Evolutionary conservation across 2,113 vertebrate species (phyloP).

Genomic region (Vulpes lagopus): DNA sequence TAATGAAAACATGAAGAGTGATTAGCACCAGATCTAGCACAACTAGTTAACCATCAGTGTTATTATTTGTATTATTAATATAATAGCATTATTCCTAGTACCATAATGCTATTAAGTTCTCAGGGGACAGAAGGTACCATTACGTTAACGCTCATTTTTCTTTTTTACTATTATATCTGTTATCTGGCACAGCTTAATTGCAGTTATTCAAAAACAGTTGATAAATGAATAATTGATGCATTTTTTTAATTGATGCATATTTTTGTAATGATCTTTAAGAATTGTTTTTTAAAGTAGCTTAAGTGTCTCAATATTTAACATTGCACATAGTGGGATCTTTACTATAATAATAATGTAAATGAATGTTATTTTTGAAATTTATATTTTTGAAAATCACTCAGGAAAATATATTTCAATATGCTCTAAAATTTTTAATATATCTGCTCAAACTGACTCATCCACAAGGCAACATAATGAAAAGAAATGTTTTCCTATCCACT

Average conservation of each 20-base stretch:
- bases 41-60: not conserved
- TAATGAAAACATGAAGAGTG: not conserved
- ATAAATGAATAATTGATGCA: not conserved
- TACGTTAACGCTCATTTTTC: not conserved
- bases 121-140: not conserved
- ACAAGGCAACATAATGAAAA: not conserved
- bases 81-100: not conserved
- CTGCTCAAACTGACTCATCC: not conserved
- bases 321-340: not conserved
- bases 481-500: not conserved
- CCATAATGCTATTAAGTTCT: not conserved
- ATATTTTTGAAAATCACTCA: not conserved
- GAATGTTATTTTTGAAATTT: not conserved
- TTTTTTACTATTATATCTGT: not conserved
- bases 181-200: not conserved
- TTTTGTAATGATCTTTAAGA: not conserved
- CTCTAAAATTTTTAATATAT: constrained; percentile 8
- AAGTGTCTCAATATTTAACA: not conserved
- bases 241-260: not conserved
- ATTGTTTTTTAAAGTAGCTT: not conserved
- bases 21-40: not conserved
- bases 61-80: not conserved
- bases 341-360: not conserved
- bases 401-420: not conserved
- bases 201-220: not conserved